phyloP scores from a whole-genome alignment of 2,113 vertebrate species.

The Malurus cyaneus region DNA sequence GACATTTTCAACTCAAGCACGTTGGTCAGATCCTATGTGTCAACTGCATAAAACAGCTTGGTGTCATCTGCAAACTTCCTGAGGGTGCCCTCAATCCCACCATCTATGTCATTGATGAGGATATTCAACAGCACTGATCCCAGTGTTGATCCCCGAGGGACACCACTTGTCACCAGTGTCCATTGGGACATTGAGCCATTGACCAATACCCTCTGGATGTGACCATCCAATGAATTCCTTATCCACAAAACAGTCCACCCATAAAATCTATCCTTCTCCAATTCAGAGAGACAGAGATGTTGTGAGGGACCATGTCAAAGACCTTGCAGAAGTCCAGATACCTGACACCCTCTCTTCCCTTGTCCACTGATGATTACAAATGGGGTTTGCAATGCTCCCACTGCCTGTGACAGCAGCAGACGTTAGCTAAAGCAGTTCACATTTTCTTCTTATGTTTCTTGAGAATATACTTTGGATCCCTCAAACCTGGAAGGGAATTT shows the following conservation, averaged over 20 bases:
- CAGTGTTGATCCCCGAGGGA: neutral
- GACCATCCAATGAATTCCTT: neutral
- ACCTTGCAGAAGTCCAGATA: neutral
- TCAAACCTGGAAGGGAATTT: neutral
- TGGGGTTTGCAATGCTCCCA: neutral
- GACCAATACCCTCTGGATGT: neutral
- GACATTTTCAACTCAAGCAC: neutral
- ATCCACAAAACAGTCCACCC: neutral
- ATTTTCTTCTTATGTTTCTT: neutral
- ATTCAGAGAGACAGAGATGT: neutral
- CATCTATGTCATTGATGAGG: neutral
- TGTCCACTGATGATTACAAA: neutral
- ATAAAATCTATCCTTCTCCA: neutral
- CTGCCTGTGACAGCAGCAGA: neutral
- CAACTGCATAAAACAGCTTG: neutral
- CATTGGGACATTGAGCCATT: neutral
- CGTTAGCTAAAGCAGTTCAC: neutral
- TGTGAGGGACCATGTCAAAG: neutral
- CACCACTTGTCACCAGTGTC: neutral
- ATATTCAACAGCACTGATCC: neutral
- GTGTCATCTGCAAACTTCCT: neutral
- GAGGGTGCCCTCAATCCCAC: neutral
- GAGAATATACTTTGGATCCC: neutral
- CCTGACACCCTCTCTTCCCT: neutral
- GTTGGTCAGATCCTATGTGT: neutral